Percentiles rank a stretch among this genome's conserved stretches.
Conservation (phyloP, 2,113 vertebrate genomes). For the Heloderma charlesbogerti region DNA sequence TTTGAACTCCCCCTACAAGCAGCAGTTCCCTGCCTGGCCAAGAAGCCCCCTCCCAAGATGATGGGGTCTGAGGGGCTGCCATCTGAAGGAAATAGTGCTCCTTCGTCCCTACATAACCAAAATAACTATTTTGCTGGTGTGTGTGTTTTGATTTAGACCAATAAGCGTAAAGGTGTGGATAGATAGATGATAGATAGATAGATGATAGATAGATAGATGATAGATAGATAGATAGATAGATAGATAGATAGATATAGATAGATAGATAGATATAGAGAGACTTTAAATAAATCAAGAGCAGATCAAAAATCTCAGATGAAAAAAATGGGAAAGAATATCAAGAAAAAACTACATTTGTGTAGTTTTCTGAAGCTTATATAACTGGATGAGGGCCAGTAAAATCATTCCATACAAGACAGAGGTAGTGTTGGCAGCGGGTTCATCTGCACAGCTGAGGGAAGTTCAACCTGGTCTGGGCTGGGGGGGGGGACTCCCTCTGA, state of each 20-base stretch:
- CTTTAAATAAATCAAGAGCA: neutral
- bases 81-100: neutral
- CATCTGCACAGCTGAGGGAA: too few species aligned
- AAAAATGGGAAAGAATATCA: neutral
- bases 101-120: neutral
- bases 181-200: too few species aligned
- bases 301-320: neutral
- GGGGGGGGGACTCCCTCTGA: too few species aligned
- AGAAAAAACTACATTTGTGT: neutral
- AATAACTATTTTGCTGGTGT: neutral
- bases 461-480: too few species aligned
- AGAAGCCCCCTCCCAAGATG: neutral
- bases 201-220: too few species aligned
- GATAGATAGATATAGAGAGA: too few species aligned
- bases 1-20: neutral
- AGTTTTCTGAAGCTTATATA: neutral
- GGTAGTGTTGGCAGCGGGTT: too few species aligned
- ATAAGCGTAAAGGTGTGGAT: neutral
- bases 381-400: neutral
- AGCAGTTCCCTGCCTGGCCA: neutral
- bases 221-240: too few species aligned
- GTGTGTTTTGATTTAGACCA: neutral
- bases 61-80: too few species aligned
- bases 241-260: too few species aligned
- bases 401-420: too few species aligned